These are phyloP conservation scores for Haemorhous mexicanus DNA, from an alignment of 2,113 vertebrate genomes.

Conservation along the genomic window DNA sequence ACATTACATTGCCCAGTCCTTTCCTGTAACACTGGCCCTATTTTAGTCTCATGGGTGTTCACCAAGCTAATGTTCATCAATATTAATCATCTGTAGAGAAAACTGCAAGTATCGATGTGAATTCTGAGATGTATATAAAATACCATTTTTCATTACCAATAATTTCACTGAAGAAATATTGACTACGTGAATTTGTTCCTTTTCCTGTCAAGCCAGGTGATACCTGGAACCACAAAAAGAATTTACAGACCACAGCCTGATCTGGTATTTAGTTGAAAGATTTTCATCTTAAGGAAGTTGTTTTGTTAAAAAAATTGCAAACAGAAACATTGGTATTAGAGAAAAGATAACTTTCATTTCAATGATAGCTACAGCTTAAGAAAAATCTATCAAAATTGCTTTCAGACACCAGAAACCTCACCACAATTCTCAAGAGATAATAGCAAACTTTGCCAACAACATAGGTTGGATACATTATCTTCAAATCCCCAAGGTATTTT, in stretches of 20 bases:
- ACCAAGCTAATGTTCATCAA: background rate
- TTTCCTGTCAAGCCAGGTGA: background rate
- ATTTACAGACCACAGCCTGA: background rate
- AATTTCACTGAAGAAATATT: background rate
- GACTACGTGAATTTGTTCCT: background rate
- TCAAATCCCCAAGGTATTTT: background rate
- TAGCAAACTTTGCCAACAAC: background rate
- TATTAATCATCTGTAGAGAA: background rate
- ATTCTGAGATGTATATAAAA: background rate
- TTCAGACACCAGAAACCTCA: background rate
- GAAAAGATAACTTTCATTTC: background rate
- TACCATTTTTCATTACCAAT: background rate
- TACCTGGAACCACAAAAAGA: background rate
- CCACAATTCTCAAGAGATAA: background rate
- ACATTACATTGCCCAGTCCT: too few relatives aligned
- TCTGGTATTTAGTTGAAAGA: background rate
- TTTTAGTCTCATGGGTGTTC: background rate
- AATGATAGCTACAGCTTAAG: background rate
- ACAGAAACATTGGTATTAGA: background rate
- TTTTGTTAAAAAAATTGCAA: background rate
- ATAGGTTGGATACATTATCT: background rate
- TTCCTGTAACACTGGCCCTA: fast-evolving
- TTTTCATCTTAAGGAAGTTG: background rate
- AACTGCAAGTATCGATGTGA: background rate
- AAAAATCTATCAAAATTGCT: background rate